Evolutionary conservation across 2,888 invertebrate species (phyloP), one percentile per base, ranked within the genome.

Genomic region (Caenorhabditis japonica): DNA sequence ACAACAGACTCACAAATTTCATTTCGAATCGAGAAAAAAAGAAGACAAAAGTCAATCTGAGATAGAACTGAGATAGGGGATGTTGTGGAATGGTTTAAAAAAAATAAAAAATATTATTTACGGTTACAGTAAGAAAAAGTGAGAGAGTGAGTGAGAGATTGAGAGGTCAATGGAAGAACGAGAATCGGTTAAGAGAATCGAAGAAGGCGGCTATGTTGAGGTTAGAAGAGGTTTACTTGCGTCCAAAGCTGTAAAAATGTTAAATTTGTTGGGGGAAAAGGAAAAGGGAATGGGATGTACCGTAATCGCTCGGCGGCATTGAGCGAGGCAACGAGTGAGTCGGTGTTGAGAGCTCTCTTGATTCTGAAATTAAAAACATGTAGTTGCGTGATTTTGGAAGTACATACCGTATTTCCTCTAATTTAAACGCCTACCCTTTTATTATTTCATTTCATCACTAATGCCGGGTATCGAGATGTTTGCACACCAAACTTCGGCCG

Each of bases 281-380:
- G 17, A 53, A 3, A 52, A 19, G 13, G n/a, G 27, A 12, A 12
- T 4, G 15, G 10, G 30, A 30, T 12, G 13, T 52, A 80, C 76
- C 81, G 71, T 68, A 81, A 74, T 75, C 81, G 47, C 38, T 81
- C 76, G 21, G 81, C 81, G 36, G 69, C 77, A 39, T 80, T 80
- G 15, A 81, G 47, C 12, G 75, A 75, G 10, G 78, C 78, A 15
- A 81, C 70, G 13, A 81, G 56, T 15, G 68, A 56, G 55, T 62
- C 58, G 19, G 76, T 55, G 53, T 74, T 61, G 19, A 79, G 61
- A 3, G 66, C 71, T 19, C 77, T 71, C 41, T 77, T 77, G 52
- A 59, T 64, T 27, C 76, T 77, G 66, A 41, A 77, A 53, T 17
- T 39, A 23, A 30, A 7, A 5, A 30, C 10, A 7, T 30, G 5